Evolutionary conservation across 2,797 vertebrate genomes (phyloP).

Genomic region (Furcifer pardalis): DNA sequence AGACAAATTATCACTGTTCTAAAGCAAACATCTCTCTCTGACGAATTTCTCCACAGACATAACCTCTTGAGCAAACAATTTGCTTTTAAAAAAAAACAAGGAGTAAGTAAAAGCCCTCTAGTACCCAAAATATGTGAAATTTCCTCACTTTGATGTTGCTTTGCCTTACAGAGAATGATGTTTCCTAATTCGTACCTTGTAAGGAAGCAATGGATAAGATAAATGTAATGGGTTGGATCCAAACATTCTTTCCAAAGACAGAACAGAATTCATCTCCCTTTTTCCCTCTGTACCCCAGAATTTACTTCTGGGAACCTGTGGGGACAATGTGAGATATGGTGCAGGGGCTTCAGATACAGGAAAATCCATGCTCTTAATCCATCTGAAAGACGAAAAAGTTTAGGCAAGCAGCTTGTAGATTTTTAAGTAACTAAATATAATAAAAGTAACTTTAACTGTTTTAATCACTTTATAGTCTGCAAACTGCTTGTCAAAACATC

Average conservation of each 20-base stretch:
- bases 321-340: background rate
- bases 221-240: background rate
- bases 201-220: background rate
- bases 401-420: background rate
- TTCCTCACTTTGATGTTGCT: background rate
- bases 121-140: background rate
- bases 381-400: background rate
- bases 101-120: background rate
- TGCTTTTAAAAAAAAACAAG: background rate
- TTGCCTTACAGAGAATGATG: background rate
- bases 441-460: too few relatives aligned
- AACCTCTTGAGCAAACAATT: background rate
- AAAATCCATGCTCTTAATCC: too few relatives aligned
- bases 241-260: background rate
- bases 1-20: slow-evolving; percentile 40
- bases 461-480: too few relatives aligned
- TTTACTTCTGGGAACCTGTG: background rate
- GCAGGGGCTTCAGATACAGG: background rate
- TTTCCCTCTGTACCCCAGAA: background rate
- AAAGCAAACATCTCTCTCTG: slow-evolving; percentile 55
- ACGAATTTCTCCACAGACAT: slow-evolving; percentile 26
- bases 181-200: background rate
- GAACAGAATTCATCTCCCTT: background rate
- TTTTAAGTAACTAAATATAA: too few relatives aligned
- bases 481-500: too few relatives aligned